A percentile compares a stretch with the other conserved stretches of the same genome.
Conservation (phyloP, 2,797 vertebrate genomes). For the Pangasius macronema region DNA sequence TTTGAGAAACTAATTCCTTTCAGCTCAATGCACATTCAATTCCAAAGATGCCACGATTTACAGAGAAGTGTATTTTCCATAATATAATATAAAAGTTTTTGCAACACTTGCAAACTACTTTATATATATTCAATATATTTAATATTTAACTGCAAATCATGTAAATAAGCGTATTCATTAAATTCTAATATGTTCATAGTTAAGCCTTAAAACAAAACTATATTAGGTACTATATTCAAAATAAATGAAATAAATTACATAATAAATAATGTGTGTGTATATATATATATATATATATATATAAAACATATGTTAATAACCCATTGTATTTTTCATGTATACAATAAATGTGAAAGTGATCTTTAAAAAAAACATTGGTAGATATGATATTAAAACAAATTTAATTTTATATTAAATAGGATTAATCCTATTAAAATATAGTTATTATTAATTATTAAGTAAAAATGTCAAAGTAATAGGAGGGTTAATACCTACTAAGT, state of each 20-base stretch:
- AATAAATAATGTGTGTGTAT: not conserved
- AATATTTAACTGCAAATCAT: not conserved
- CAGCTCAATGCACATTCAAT: conserved; percentile 2
- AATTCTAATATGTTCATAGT: not conserved
- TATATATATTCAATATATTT: not conserved
- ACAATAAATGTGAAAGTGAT: not conserved
- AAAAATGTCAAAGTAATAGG: conserved; percentile 17
- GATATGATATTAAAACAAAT: not conserved
- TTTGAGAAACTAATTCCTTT: not conserved
- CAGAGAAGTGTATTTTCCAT: not conserved
- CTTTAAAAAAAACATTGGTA: not conserved
- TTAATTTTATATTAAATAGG: not conserved
- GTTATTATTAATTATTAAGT: conserved; percentile 11
- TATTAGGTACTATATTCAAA: not conserved
- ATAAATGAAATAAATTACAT: not conserved
- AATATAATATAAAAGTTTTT: not conserved
- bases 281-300: too few species aligned
- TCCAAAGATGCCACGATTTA: not conserved
- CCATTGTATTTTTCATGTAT: not conserved
- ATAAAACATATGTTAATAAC: not conserved
- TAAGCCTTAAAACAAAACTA: not conserved
- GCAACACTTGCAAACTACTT: not conserved
- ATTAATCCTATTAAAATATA: not conserved
- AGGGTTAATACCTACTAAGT: conserved; percentile 10
- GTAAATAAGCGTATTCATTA: not conserved